Percentiles rank a stretch among this genome's conserved stretches.
These are phyloP conservation scores for Bemisia tabaci DNA, from an alignment of 1,140 invertebrate species.

Conservation along the genomic window DNA sequence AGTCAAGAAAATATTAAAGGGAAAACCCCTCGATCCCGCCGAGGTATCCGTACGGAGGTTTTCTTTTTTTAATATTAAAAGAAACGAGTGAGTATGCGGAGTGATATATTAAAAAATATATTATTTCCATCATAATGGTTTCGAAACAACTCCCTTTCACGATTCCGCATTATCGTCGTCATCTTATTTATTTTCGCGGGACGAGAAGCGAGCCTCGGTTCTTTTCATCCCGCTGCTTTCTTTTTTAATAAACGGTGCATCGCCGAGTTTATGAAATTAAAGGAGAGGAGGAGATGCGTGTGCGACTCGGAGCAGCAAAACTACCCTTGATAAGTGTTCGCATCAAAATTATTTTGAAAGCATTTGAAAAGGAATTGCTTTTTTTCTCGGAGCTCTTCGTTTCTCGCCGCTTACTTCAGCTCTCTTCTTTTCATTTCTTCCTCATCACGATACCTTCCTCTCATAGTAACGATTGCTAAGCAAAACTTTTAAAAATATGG, in stretches of 20 bases:
- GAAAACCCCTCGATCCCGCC: background rate
- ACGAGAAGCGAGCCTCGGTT: background rate
- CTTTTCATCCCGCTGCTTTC: background rate
- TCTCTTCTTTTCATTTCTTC: too few relatives aligned
- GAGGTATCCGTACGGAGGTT: background rate
- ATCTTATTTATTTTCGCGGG: background rate
- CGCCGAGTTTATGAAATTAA: background rate
- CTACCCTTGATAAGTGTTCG: too few relatives aligned
- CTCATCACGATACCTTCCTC: too few relatives aligned
- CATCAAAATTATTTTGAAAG: too few relatives aligned
- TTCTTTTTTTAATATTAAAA: background rate
- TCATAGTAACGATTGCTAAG: too few relatives aligned
- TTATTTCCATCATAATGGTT: background rate
- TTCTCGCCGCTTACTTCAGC: too few relatives aligned
- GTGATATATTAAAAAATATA: conserved; percentile 1
- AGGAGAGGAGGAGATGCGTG: too few relatives aligned
- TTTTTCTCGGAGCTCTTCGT: too few relatives aligned
- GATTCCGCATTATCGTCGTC: background rate
- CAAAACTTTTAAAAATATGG: too few relatives aligned
- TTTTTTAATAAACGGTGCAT: background rate
- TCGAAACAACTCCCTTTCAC: background rate
- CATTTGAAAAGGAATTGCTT: too few relatives aligned
- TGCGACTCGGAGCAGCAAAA: too few relatives aligned
- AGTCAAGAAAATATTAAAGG: background rate
- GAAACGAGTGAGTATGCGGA: background rate